Percentiles rank a stretch among this genome's conserved stretches.
Conservation (phyloP, 2,113 vertebrate genomes). For the Symphodus melops region DNA sequence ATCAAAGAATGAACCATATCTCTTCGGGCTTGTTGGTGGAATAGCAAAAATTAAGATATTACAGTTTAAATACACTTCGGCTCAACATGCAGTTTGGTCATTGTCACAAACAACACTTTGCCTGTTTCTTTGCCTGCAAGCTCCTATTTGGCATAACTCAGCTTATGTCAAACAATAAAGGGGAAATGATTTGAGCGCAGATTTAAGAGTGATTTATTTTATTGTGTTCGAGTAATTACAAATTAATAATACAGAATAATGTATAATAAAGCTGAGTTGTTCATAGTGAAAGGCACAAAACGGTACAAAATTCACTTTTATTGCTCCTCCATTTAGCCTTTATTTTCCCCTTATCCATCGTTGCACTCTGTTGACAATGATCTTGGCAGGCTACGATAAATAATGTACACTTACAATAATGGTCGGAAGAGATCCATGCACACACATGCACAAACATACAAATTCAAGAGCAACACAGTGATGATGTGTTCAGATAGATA, state of each 20-base stretch:
- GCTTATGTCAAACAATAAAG: background rate
- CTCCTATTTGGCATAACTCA: background rate
- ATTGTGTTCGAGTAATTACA: too few relatives aligned
- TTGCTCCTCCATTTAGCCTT: conserved; percentile 34
- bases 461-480: background rate
- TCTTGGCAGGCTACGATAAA: conserved; percentile 67
- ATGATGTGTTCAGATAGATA: conserved; percentile 1
- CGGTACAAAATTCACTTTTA: conserved; percentile 26
- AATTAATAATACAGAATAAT: background rate
- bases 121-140: too few relatives aligned
- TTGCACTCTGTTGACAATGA: conserved; percentile 61
- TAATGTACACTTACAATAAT: conserved; percentile 74
- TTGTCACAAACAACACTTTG: too few relatives aligned
- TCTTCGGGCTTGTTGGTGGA: too few relatives aligned
- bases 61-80: too few relatives aligned
- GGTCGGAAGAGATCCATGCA: conserved; percentile 48
- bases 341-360: conserved; percentile 56
- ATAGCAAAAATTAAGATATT: too few relatives aligned
- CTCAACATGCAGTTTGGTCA: too few relatives aligned
- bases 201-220: too few relatives aligned
- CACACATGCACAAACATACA: background rate
- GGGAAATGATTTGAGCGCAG: too few relatives aligned
- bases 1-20: too few relatives aligned
- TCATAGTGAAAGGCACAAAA: conserved; percentile 9
- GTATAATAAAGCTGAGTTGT: conserved; percentile 9